These are phyloP conservation scores for Orchestia grillus DNA, from an alignment of 1,140 invertebrate genomes.

Conservation along the genomic window DNA sequence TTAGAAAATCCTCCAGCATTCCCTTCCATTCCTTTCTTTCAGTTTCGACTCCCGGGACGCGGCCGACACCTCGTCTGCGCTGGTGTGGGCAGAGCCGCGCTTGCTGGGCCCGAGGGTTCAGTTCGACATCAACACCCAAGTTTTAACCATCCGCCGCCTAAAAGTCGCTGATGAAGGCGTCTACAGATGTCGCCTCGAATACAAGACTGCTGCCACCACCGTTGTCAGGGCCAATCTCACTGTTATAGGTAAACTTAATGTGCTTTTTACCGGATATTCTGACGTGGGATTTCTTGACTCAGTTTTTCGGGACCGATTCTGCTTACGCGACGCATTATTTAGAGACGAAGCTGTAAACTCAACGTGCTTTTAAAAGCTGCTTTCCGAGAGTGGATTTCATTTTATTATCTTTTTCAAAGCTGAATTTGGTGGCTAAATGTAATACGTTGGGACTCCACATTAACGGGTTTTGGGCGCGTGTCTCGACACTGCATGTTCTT, in stretches of 20 bases:
- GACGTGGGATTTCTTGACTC: background rate
- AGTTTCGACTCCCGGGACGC: constrained; percentile 34
- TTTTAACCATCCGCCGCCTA: constrained; percentile 39
- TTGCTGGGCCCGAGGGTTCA: background rate
- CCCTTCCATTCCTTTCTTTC: background rate
- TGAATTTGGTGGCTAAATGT: background rate
- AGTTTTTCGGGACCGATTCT: background rate
- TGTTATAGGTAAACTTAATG: constrained; percentile 3
- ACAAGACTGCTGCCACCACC: constrained; percentile 16
- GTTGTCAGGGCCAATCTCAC: constrained; percentile 44
- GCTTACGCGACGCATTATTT: background rate
- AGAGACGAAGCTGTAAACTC: background rate
- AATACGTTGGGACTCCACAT: background rate
- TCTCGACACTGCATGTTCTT: too few relatives aligned
- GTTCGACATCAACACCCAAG: constrained; percentile 42
- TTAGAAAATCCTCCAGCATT: background rate
- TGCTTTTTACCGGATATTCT: background rate
- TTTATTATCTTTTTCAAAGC: background rate
- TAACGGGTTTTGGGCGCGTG: too few relatives aligned
- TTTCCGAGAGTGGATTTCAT: background rate
- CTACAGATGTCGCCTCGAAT: constrained; percentile 46
- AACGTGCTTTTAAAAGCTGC: background rate
- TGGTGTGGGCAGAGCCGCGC: constrained; percentile 40
- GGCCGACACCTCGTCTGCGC: background rate
- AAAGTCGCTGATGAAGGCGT: constrained; percentile 47